Evolutionary conservation across 1,140 invertebrate species (phyloP).

Genomic region (Zaprionus ghesquierei): DNA sequence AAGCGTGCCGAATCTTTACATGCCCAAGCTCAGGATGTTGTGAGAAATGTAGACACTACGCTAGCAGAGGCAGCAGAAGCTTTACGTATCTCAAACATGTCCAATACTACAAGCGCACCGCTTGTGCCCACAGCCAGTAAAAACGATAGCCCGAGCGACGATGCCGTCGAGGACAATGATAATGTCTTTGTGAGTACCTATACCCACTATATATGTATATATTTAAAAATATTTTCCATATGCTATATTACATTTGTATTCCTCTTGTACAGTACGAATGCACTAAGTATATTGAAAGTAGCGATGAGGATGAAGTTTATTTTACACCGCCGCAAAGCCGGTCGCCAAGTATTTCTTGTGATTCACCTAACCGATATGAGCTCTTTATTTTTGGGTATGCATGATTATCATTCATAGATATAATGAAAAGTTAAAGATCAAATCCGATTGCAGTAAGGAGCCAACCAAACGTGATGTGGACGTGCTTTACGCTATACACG

Average conservation of each 20-base stretch:
- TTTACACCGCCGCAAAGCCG: slow-evolving; percentile 84
- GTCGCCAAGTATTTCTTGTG: slow-evolving; percentile 40
- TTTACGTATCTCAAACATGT: not conserved
- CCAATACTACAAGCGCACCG: not conserved
- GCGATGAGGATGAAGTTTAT: slow-evolving; percentile 45
- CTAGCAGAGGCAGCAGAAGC: not conserved
- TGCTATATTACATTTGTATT: too few species aligned
- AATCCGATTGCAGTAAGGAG: slow-evolving; percentile 83
- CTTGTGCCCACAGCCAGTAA: not conserved
- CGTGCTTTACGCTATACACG: slow-evolving; percentile 87
- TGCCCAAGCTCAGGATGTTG: slow-evolving; percentile 16
- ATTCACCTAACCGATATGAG: slow-evolving; percentile 42
- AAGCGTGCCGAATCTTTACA: slow-evolving; percentile 72
- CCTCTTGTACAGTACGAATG: slow-evolving; percentile 15
- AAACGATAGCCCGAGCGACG: not conserved
- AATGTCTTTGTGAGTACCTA: slow-evolving; percentile 48
- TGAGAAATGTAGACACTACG: not conserved
- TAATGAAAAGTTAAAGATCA: not conserved
- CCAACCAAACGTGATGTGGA: slow-evolving; percentile 88
- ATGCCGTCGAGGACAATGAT: slow-evolving; percentile 6
- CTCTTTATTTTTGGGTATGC: slow-evolving; percentile 74
- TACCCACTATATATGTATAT: not conserved
- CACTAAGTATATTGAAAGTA: slow-evolving; percentile 57
- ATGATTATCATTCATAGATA: not conserved
- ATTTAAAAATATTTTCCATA: too few species aligned